Base-by-base conservation (phyloP, 2,797 vertebrate species). In the Caiman crocodilus region DNA sequence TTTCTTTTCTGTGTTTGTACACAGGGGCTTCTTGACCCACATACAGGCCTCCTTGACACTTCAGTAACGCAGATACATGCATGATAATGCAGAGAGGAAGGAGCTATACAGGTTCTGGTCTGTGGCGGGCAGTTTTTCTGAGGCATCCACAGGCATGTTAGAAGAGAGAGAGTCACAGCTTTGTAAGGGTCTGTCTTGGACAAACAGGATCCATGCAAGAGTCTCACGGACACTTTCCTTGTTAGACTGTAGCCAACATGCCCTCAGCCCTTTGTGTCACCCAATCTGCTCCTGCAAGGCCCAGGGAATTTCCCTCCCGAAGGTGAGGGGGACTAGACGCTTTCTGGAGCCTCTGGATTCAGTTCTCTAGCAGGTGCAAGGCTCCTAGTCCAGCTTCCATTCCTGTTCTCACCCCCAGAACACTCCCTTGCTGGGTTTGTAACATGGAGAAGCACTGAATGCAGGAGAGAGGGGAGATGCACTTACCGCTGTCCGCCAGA, bases 401-500 rank as follows among this genome's bases (percentile, higher is more conserved):
- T 42, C 75, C 9, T 14, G 14, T 30, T 42, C 67, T 71, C 14
- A 50, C 15, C 13, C 23, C 35, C 35, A 50, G 69, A 73, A 32
- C 14, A 42, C 35, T 3, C 32, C 13, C 23, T 5, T 55, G 74
- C 10, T 50, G 42, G 42, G 12, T 32, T 56, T 57, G 42, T 18
- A 55, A 30, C 0, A 0, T 7, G 30, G n/a, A 30, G 71, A 6
- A 59, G 10, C 7, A 83, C 18, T 12, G 7, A 87, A n/a, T 0
- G 0, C 9, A 7, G 55, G 73, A 83, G 28, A 78, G 79, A 9
- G 4, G 67, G 76, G 8, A 57, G 61, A 3, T 60, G 63, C 83
- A 98, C 99, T 97, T 98, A 99, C 99, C 99, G 1, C 98, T 99
- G 97, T 99, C 99, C 1, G 98, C 97, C 91, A 98, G 98, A 97